Base-by-base conservation (phyloP, 2,113 vertebrate genomes). In the Pyxicephalus adspersus region DNA sequence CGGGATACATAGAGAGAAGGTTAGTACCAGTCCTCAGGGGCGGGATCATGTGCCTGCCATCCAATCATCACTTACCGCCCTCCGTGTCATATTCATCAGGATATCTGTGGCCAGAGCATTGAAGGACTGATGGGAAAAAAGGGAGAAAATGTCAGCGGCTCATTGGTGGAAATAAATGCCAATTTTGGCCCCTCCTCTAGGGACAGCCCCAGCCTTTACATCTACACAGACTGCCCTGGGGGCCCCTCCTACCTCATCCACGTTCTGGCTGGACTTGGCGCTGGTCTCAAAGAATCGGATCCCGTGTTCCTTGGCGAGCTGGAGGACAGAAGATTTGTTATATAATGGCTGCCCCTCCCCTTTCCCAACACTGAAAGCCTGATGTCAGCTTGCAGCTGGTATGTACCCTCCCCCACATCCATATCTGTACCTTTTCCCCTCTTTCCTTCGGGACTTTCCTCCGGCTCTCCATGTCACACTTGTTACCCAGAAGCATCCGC, bases 221-320 rank as follows among this genome's bases (percentile, higher is more conserved):
- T 13, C 28, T 13, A 55, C 15, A n/a, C n/a, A n/a, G n/a, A n/a
- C n/a, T n/a, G n/a, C n/a, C n/a, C n/a, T n/a, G 5, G 26, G 2
- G 6, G 19, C 6, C 9, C 22, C 89, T 90, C 89, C 89, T 80
- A 92, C 92, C 92, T 92, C 91, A 38, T 92, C 90, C 81, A 93
- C 92, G 1, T 93, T 93, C 71, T 88, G 34, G n/a, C 92, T 94
- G 83, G 92, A 93, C 19, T 94, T 94, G 76, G 97, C 97, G 57
- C 96, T 98, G 2, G 97, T 98, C 90, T 98, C 97, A 1, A 97
- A 97, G 91, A 97, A 98, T 29, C 93, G 92, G 88, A 98, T 97
- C 28, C 95, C 95, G 0, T 98, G 95, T 70, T 97, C 95, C 83
- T 91, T 95, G 1, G 95, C 95, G 85, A 98, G 68, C 96, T 98